These are phyloP conservation scores for Festucalex cinctus DNA, from an alignment of 2,113 vertebrate genomes.

Conservation along the genomic window DNA sequence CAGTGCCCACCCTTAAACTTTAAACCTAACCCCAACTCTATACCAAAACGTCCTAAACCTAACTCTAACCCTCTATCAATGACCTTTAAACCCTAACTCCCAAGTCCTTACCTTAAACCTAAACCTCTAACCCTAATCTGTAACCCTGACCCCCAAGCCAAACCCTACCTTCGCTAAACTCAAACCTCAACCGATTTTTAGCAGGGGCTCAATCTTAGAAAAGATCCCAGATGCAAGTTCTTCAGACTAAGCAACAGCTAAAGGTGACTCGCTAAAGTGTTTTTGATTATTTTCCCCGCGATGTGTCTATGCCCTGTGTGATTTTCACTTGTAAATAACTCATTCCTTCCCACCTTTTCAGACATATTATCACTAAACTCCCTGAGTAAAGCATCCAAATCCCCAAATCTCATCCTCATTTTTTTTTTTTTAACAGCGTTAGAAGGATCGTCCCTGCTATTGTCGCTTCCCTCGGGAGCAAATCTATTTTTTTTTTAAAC, in stretches of 20 bases:
- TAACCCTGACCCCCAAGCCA: not conserved
- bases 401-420: conserved; percentile 64
- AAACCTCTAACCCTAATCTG: not conserved
- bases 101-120: too few species aligned
- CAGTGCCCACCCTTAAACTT: too few species aligned
- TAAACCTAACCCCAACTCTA: too few species aligned
- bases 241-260: not conserved
- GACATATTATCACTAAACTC: conserved; percentile 62
- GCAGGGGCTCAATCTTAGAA: not conserved
- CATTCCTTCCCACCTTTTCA: conserved; percentile 37
- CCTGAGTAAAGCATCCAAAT: conserved; percentile 65
- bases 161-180: too few species aligned
- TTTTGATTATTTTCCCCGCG: conserved; percentile 16
- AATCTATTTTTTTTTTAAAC: conserved; percentile 66
- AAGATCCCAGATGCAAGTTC: not conserved
- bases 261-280: conserved; percentile 1
- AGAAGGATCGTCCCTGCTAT: conserved; percentile 64
- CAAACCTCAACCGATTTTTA: not conserved
- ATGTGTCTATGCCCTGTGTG: conserved; percentile 13
- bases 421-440: conserved; percentile 45
- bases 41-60: too few species aligned
- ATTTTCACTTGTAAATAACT: conserved; percentile 42
- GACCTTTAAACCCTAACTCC: too few species aligned
- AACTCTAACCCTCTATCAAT: too few species aligned
- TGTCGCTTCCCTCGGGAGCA: conserved; percentile 67